Evolutionary conservation across 1,140 invertebrate genomes (phyloP).

Genomic region (Varroa destructor): DNA sequence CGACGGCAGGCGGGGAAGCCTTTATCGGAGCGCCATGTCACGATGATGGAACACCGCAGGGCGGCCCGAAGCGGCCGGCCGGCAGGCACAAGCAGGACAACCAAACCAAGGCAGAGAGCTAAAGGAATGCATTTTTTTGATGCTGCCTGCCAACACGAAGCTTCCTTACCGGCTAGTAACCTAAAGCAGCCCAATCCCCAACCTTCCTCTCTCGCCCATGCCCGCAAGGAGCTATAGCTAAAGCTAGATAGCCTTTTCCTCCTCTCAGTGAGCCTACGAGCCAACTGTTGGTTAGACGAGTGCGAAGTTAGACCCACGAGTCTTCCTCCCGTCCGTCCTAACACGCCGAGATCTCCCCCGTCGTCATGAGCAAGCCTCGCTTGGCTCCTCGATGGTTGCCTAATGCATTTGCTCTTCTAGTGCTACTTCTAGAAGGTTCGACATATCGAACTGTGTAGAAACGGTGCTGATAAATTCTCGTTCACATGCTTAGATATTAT

Average conservation of each 20-base stretch:
- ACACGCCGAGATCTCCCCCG: too few species aligned
- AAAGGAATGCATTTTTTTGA: constrained; percentile 21
- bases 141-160: constrained; percentile 11
- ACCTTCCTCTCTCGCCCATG: constrained; percentile 1
- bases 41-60: constrained; percentile 28
- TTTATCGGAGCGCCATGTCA: constrained; percentile 27
- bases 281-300: constrained; percentile 27
- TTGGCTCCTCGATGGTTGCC: too few species aligned
- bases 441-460: too few species aligned
- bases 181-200: neutral
- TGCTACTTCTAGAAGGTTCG: too few species aligned
- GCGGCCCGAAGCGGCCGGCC: neutral
- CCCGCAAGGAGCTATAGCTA: too few species aligned
- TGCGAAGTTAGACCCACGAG: constrained; percentile 16
- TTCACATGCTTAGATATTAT: too few species aligned
- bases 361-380: too few species aligned
- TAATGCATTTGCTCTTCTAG: too few species aligned
- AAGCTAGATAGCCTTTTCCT: too few species aligned
- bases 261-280: too few species aligned
- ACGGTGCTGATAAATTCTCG: too few species aligned
- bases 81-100: neutral
- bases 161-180: neutral
- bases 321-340: too few species aligned
- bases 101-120: neutral
- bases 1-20: constrained; percentile 10